Evolutionary conservation across 1,140 invertebrate genomes (phyloP).

Genomic region (Triops cancriformis): DNA sequence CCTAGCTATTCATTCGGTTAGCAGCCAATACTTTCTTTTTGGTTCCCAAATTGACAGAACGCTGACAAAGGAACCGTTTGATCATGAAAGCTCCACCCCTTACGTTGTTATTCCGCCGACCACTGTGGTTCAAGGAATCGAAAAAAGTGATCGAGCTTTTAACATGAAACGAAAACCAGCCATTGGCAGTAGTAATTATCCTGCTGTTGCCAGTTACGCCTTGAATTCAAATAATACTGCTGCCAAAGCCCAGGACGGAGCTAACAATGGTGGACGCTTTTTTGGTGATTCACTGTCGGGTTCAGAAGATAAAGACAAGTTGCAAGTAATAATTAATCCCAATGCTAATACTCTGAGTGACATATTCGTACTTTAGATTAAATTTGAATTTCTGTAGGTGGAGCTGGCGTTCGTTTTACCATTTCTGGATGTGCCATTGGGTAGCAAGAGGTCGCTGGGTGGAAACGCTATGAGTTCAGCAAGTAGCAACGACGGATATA

Average conservation of each 20-base stretch:
- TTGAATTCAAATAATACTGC: too few species aligned
- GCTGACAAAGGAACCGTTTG: background rate
- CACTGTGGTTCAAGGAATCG: background rate
- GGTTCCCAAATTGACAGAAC: background rate
- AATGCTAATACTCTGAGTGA: background rate
- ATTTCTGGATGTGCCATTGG: constrained; percentile 5
- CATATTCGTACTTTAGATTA: too few species aligned
- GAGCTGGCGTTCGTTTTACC: constrained; percentile 15
- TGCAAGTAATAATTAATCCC: background rate
- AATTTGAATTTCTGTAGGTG: background rate
- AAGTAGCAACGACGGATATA: background rate
- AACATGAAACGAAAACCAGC: too few species aligned
- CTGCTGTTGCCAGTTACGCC: too few species aligned
- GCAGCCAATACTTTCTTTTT: background rate
- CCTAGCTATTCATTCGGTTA: background rate
- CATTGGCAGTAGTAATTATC: too few species aligned
- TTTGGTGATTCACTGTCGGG: background rate
- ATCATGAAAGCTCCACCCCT: background rate
- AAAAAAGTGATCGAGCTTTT: background rate
- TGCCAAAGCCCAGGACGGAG: too few species aligned
- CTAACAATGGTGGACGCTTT: background rate
- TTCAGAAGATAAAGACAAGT: background rate
- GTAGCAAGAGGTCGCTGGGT: background rate
- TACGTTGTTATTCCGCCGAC: background rate
- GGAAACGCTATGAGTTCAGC: background rate